Evolutionary conservation across 2,113 vertebrate genomes (phyloP), one percentile per base, ranked within the genome.

Genomic region (Cavia porcellus): DNA sequence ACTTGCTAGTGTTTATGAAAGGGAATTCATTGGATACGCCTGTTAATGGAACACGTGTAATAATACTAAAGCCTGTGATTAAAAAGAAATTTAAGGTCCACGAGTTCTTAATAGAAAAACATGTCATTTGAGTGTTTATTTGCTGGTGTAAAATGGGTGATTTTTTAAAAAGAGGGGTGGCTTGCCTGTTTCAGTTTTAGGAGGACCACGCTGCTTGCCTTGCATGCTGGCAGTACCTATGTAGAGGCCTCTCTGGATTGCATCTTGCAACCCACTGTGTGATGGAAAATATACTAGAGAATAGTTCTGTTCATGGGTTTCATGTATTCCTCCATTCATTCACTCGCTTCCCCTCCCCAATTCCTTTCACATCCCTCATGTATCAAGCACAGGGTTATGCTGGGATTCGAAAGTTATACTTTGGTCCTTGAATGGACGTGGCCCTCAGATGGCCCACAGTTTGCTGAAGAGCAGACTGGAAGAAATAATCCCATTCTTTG

Each of bases 31-130:
- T 97, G 95, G 97, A 98, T 95, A 97, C 84, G 88, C 68, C 94
- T 98, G 96, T 96, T 97, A 98, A 98, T 95, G 80, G 98, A 98
- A 98, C 96, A 98, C 91, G 64, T 96, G 97, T 98, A 96, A 98
- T 98, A 98, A 98, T 98, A 98, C 94, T 96, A 98, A 98, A 94
- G 30, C 19, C 96, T 98, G 93, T 96, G 95, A 98, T 98, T 98
- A 98, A 98, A 98, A 97, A 95, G 95, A 85, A 96, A 97, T 98
- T 97, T 98, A 98, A 98, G 77, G 84, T 74, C 96, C 89, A 95
- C 95, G 95, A 66, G 90, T 83, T 98, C 97, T 98, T 96, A 81
- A 97, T 97, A 98, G 94, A 70, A 97, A 98, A 98, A 98, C 98
- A 98, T 97, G 97, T 97, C 98, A 97, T 97, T 95, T 74, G 95